These are phyloP conservation scores for Taenioides sp. DNA, from an alignment of 2,797 vertebrate genomes.

Conservation along the genomic window DNA sequence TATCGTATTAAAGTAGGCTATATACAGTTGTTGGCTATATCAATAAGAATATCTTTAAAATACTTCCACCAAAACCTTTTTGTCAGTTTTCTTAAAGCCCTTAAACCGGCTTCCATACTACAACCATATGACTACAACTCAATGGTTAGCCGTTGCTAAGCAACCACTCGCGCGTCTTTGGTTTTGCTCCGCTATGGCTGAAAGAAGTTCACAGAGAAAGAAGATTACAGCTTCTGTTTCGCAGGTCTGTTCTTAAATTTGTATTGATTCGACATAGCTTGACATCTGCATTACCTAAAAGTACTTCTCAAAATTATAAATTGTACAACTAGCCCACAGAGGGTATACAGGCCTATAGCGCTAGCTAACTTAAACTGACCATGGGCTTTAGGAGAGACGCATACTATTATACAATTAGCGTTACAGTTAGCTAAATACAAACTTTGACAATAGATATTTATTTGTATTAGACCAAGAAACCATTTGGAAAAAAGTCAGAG, in stretches of 20 bases:
- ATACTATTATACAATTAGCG: background rate
- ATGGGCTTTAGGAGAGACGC: background rate
- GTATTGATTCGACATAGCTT: background rate
- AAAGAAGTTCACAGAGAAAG: constrained; percentile 43
- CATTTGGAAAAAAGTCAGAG: constrained; percentile 33
- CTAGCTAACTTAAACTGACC: too few species aligned
- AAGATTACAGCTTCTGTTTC: background rate
- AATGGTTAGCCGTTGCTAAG: constrained; percentile 59
- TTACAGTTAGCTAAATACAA: background rate
- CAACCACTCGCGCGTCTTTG: constrained; percentile 36
- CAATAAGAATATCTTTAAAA: background rate
- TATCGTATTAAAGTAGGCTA: background rate
- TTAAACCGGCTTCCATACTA: constrained; percentile 30
- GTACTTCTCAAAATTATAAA: too few species aligned
- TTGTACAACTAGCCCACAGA: background rate
- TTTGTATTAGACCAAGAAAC: constrained; percentile 52
- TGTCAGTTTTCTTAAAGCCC: background rate
- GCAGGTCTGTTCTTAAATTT: constrained; percentile 36
- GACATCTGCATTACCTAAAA: background rate
- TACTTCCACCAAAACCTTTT: background rate
- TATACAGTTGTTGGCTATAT: background rate
- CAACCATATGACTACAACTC: too few species aligned
- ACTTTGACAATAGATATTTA: background rate
- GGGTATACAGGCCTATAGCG: background rate
- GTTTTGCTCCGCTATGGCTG: constrained; percentile 59